Evolutionary conservation across 2,888 invertebrate genomes (phyloP).

Genomic region (Strigamia crassipes): DNA sequence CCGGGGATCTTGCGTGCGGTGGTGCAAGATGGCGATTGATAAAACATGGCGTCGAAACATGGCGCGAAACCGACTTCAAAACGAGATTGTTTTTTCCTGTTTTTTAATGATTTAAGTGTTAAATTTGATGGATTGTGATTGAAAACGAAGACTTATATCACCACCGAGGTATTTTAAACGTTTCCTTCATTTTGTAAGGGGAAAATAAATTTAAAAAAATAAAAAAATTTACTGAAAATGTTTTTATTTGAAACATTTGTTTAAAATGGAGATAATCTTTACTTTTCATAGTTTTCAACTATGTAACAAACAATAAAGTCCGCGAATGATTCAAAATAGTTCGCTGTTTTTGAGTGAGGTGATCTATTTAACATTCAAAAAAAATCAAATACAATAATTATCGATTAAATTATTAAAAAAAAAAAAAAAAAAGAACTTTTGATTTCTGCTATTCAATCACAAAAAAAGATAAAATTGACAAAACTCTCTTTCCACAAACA

Average conservation of each 20-base stretch:
- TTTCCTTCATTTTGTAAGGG: too few relatives aligned
- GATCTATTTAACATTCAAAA: neutral
- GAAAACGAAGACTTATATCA: too few relatives aligned
- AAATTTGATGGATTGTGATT: too few relatives aligned
- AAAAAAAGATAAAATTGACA: neutral
- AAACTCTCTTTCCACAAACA: neutral
- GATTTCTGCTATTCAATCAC: constrained; percentile 13
- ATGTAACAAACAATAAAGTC: constrained; percentile 18
- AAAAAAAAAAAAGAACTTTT: neutral
- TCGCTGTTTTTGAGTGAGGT: constrained; percentile 8
- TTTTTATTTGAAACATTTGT: constrained; percentile 4
- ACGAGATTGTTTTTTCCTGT: too few relatives aligned
- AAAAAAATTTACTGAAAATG: neutral
- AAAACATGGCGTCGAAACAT: too few relatives aligned
- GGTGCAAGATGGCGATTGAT: too few relatives aligned
- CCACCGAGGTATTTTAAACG: too few relatives aligned
- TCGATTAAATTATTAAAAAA: too few relatives aligned
- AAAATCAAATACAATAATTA: neutral
- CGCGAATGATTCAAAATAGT: constrained; percentile 19
- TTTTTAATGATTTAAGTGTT: too few relatives aligned
- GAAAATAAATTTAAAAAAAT: too few relatives aligned
- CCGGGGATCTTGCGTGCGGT: too few relatives aligned
- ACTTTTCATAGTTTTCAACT: neutral
- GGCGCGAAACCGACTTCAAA: too few relatives aligned
- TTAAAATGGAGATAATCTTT: neutral